A percentile compares a stretch with the other conserved stretches of the same genome.
phyloP scores from a whole-genome alignment of 1,140 invertebrate genomes.

The Lordiphosa clarofinis region DNA sequence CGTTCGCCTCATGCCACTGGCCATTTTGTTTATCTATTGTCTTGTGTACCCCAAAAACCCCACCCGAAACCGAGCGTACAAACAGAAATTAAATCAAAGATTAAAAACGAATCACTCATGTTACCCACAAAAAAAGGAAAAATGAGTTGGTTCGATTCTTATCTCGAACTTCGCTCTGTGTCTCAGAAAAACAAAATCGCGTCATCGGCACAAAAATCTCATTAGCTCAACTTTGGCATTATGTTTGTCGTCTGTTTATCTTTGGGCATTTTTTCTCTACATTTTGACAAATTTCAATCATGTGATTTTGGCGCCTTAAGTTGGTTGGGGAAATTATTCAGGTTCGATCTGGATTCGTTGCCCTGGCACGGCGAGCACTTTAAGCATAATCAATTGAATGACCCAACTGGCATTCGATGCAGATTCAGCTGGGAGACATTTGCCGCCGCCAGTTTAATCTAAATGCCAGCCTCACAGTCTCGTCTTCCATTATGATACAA shows the following conservation, averaged over 20 bases:
- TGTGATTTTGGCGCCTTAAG: conserved; percentile 45
- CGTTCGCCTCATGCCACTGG: conserved; percentile 21
- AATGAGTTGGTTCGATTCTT: conserved; percentile 43
- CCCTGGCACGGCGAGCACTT: conserved; percentile 44
- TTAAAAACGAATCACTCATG: conserved; percentile 76
- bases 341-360: conserved; percentile 9
- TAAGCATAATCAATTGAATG: conserved; percentile 68
- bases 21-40: conserved; percentile 52
- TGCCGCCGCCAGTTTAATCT: conserved; percentile 64
- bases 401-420: conserved; percentile 47
- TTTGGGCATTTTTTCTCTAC: conserved; percentile 13
- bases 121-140: conserved; percentile 33
- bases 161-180: conserved; percentile 25
- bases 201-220: conserved; percentile 63
- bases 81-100: conserved; percentile 62
- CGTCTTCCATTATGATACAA: conserved; percentile 80
- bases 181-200: conserved; percentile 20
- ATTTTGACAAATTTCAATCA: conserved; percentile 25
- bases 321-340: not conserved
- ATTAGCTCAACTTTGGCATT: conserved; percentile 60
- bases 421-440: conserved; percentile 23
- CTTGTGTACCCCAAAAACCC: conserved; percentile 12
- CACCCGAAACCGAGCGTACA: conserved; percentile 15
- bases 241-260: conserved; percentile 22
- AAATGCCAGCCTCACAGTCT: conserved; percentile 80